phyloP scores from a whole-genome alignment of 2,113 vertebrate genomes.

The Tupaia chinensis region DNA sequence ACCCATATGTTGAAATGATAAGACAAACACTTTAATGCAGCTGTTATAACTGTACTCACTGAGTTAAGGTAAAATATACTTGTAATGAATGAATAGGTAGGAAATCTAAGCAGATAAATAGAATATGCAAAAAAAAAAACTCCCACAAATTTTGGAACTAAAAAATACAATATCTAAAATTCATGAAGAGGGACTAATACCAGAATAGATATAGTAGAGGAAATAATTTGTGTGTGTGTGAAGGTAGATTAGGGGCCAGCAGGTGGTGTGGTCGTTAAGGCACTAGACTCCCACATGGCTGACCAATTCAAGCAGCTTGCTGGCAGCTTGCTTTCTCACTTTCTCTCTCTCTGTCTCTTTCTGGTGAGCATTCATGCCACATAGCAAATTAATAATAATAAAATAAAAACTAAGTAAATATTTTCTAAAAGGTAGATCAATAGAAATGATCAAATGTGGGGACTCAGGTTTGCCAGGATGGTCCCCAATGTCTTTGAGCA shows the following conservation, averaged over 20 bases:
- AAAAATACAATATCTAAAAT: neutral
- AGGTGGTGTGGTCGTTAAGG: too few species aligned
- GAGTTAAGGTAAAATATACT: conserved; percentile 24
- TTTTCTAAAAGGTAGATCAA: neutral
- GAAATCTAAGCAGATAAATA: conserved; percentile 17
- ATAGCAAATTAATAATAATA: too few species aligned
- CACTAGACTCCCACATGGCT: too few species aligned
- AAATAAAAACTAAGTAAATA: too few species aligned
- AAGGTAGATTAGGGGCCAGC: too few species aligned
- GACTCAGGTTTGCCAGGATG: too few species aligned
- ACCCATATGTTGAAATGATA: neutral
- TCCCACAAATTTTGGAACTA: too few species aligned
- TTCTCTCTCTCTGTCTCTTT: too few species aligned
- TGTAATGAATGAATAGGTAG: conserved; percentile 4
- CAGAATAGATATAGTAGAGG: neutral
- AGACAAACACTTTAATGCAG: neutral
- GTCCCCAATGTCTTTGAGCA: too few species aligned
- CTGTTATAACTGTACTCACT: neutral
- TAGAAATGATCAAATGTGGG: neutral
- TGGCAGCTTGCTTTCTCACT: too few species aligned
- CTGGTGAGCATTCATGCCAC: too few species aligned
- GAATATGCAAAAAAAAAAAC: neutral
- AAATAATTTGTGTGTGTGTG: neutral
- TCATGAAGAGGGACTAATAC: neutral
- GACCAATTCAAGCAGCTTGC: too few species aligned